Evolutionary conservation across 2,797 vertebrate species (phyloP).

Genomic region (Scolopax rusticola): DNA sequence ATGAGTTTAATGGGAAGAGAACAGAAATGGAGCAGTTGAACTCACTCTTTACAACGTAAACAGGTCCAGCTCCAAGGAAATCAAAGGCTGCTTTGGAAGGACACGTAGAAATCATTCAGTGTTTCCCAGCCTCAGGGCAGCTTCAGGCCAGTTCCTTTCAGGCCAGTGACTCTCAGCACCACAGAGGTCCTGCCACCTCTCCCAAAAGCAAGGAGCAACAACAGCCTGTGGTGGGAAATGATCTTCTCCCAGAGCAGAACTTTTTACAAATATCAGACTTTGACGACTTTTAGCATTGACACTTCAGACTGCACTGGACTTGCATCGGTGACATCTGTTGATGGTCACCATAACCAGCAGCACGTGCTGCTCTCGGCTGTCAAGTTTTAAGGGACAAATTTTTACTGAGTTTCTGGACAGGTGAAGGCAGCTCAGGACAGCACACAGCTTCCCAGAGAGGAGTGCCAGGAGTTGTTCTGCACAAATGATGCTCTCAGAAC

Average conservation of each 20-base stretch:
- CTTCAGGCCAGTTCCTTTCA: not conserved
- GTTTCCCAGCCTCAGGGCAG: not conserved
- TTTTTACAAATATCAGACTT: not conserved
- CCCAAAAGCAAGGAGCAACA: not conserved
- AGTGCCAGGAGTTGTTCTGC: not conserved
- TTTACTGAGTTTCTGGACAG: not conserved
- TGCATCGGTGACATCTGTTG: accelerated
- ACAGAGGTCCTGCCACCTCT: not conserved
- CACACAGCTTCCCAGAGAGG: not conserved
- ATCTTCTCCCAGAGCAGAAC: not conserved
- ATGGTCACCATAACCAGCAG: not conserved
- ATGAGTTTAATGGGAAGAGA: not conserved
- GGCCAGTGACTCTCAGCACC: accelerated
- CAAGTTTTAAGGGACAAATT: not conserved
- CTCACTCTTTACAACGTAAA: not conserved
- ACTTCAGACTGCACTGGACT: not conserved
- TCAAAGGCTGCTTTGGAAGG: not conserved
- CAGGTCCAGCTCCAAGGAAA: not conserved
- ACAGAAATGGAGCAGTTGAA: not conserved
- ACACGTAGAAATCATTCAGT: not conserved
- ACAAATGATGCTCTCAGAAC: not conserved
- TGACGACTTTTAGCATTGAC: not conserved
- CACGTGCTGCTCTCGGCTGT: not conserved
- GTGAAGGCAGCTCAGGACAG: not conserved
- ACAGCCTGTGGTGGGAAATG: not conserved